phyloP scores from a whole-genome alignment of 2,113 vertebrate species.

The Sardina pilchardus region DNA sequence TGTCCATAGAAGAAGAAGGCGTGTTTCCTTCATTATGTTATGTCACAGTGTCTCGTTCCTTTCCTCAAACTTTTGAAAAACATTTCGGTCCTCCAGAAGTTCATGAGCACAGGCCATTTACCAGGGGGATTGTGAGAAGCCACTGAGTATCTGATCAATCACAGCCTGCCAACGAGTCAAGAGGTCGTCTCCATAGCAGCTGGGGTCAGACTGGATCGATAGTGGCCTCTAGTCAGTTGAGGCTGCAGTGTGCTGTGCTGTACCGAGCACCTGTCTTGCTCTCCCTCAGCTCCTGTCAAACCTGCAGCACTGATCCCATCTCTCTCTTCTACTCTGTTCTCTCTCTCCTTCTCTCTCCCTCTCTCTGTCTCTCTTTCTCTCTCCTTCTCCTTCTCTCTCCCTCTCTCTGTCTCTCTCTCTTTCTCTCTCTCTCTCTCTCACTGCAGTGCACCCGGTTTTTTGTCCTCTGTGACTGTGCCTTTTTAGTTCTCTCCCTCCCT shows the following conservation, averaged over 20 bases:
- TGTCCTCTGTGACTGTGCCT: not conserved
- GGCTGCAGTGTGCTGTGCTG: not conserved
- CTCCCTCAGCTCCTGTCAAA: not conserved
- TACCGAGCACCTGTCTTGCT: not conserved
- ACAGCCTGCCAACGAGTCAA: not conserved
- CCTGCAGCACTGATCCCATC: not conserved
- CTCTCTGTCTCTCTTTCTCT: not conserved
- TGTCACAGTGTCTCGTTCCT: not conserved
- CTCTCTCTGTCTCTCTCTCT: not conserved
- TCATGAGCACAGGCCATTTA: not conserved
- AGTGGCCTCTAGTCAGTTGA: not conserved
- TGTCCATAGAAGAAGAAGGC: not conserved
- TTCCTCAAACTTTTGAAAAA: not conserved
- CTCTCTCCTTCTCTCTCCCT: not conserved
- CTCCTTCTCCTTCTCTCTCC: not conserved
- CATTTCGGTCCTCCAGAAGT: conserved; percentile 2
- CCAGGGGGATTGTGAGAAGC: not conserved
- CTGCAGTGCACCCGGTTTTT: not conserved
- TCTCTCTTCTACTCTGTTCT: not conserved
- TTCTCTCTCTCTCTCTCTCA: not conserved
- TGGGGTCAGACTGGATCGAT: not conserved
- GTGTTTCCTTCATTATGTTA: not conserved
- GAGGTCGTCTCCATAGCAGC: not conserved
- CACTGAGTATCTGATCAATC: not conserved
- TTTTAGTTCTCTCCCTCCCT: not conserved